A percentile compares a stretch with the other conserved stretches of the same genome.
These are phyloP conservation scores for Silurus aristotelis DNA, from an alignment of 2,797 vertebrate genomes.

Conservation along the genomic window DNA sequence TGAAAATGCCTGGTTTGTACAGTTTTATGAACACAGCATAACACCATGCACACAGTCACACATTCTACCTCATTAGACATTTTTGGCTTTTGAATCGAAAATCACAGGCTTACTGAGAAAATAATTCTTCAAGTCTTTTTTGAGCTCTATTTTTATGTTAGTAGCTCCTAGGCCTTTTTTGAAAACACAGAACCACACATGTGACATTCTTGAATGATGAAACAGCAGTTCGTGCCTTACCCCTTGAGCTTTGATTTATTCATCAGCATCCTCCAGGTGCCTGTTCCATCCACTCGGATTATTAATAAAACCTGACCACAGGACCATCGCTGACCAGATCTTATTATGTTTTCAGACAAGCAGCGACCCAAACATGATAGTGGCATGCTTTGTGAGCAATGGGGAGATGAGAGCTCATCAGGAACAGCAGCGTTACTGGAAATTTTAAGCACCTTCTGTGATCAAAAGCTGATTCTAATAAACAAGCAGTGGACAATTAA, in stretches of 20 bases:
- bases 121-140: not conserved
- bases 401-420: not conserved
- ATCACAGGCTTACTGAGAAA: constrained; percentile 5
- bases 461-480: not conserved
- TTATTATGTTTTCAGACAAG: not conserved
- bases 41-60: not conserved
- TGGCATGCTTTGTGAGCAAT: not conserved
- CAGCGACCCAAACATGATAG: not conserved
- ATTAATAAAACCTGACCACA: not conserved
- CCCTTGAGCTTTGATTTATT: constrained; percentile 12
- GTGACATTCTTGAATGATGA: constrained; percentile 5
- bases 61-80: not conserved
- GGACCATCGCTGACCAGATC: constrained; percentile 10
- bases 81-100: not conserved
- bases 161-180: not conserved
- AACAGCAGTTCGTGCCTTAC: not conserved
- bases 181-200: constrained; percentile 9
- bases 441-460: not conserved
- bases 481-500: not conserved
- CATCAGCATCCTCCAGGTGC: not conserved
- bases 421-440: not conserved
- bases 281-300: not conserved
- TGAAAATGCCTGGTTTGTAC: not conserved
- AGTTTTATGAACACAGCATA: not conserved
- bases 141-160: not conserved